Conservation (phyloP, 2,797 vertebrate genomes). For the Amniataba percoides region DNA sequence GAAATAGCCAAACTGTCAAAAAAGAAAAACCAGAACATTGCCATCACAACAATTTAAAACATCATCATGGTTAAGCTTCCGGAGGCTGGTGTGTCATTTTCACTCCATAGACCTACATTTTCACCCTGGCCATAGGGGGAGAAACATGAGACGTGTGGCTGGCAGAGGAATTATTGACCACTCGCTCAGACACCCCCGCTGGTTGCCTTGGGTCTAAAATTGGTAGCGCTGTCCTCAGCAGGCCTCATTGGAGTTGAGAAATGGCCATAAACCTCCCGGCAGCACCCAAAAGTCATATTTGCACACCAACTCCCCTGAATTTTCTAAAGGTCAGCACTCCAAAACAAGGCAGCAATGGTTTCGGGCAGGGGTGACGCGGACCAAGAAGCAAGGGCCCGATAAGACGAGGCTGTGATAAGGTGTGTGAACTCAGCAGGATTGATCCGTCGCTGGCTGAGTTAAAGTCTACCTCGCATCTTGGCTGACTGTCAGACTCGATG, state of each 20-base stretch:
- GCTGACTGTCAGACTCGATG: constrained; percentile 18
- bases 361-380: constrained; percentile 25
- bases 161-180: constrained; percentile 59
- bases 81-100: constrained; percentile 30
- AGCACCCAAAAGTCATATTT: constrained; percentile 47
- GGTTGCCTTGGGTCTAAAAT: constrained; percentile 58
- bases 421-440: constrained; percentile 49
- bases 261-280: constrained; percentile 3
- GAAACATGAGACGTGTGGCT: constrained; percentile 46
- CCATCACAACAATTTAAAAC: constrained; percentile 42
- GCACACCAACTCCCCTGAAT: constrained; percentile 38
- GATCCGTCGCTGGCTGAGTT: constrained; percentile 41
- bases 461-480: constrained; percentile 38
- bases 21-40: constrained; percentile 30
- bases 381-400: constrained; percentile 43
- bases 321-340: constrained; percentile 41
- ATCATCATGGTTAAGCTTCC: constrained; percentile 33
- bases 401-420: constrained; percentile 46
- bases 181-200: constrained; percentile 48
- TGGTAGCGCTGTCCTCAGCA: constrained; percentile 38
- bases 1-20: constrained; percentile 36
- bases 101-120: constrained; percentile 35
- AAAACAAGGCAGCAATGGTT: constrained; percentile 36
- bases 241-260: constrained; percentile 41
- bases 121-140: constrained; percentile 33